phyloP scores from a whole-genome alignment of 1,140 invertebrate genomes.

The Aphidius gifuensis region DNA sequence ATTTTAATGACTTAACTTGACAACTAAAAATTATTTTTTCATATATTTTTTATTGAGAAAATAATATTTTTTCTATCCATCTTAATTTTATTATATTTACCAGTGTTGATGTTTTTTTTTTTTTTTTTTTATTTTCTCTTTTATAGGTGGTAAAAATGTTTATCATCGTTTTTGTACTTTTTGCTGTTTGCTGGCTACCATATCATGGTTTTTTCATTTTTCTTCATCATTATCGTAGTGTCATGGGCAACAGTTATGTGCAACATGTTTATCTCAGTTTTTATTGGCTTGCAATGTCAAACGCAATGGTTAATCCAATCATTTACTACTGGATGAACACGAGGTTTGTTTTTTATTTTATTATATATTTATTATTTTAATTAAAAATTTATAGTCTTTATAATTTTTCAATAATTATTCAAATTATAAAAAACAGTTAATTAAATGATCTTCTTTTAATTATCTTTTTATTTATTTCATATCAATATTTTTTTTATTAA shows the following conservation, averaged over 20 bases:
- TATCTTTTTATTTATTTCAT: no score
- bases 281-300: conserved; percentile 91
- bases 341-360: conserved; percentile 52
- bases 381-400: no score
- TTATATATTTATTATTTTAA: not conserved
- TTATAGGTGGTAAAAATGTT: conserved; percentile 83
- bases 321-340: conserved; percentile 93
- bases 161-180: conserved; percentile 77
- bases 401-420: conserved; percentile 2
- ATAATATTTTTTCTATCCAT: no score
- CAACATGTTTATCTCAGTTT: conserved; percentile 80
- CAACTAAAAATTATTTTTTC: not conserved
- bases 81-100: no score
- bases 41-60: no score
- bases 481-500: no score
- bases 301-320: conserved; percentile 87
- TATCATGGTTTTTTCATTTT: conserved; percentile 87
- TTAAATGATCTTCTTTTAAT: no score
- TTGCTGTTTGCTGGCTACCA: conserved; percentile 85
- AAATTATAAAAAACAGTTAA: no score
- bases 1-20: no score
- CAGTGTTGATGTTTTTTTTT: not conserved
- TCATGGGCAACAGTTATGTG: conserved; percentile 69
- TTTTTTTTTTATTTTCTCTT: conserved; percentile 16
- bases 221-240: conserved; percentile 70